phyloP scores from a whole-genome alignment of 2,797 vertebrate species.

The Darevskia mixta region DNA sequence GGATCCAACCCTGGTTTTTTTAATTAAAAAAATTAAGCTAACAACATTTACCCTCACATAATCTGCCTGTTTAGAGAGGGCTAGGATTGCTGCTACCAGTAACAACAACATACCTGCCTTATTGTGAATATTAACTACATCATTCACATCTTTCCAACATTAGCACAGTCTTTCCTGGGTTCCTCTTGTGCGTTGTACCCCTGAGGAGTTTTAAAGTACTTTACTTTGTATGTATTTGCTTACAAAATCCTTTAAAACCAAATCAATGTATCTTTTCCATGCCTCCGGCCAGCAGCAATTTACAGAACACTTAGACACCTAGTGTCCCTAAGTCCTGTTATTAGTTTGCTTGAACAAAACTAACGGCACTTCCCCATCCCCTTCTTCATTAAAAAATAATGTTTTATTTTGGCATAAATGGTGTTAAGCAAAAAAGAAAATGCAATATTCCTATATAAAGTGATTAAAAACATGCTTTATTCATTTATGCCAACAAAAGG shows the following conservation, averaged over 20 bases:
- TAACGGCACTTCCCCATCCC: background rate
- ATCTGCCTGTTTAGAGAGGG: background rate
- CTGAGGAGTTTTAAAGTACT: constrained; percentile 58
- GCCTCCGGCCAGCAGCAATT: constrained; percentile 59
- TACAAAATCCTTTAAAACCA: constrained; percentile 74
- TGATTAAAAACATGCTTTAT: background rate
- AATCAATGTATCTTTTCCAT: constrained; percentile 66
- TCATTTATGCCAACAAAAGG: background rate
- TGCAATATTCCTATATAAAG: background rate
- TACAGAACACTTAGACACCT: constrained; percentile 42
- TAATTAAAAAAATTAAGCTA: background rate
- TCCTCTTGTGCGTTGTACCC: constrained; percentile 51
- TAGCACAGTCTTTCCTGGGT: constrained; percentile 32
- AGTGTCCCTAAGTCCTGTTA: background rate
- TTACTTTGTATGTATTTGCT: constrained; percentile 64
- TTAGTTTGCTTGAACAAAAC: background rate
- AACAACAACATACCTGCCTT: background rate
- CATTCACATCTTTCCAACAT: constrained; percentile 12
- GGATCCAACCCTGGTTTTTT: background rate
- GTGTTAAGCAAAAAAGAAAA: background rate
- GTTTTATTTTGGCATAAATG: background rate
- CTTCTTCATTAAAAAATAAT: background rate
- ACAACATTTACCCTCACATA: background rate
- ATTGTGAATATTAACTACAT: background rate
- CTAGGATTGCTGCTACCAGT: background rate